Evolutionary conservation across 2,888 invertebrate species (phyloP), one percentile per base, ranked within the genome.

Genomic region (Pollenia griseotomentosa): DNA sequence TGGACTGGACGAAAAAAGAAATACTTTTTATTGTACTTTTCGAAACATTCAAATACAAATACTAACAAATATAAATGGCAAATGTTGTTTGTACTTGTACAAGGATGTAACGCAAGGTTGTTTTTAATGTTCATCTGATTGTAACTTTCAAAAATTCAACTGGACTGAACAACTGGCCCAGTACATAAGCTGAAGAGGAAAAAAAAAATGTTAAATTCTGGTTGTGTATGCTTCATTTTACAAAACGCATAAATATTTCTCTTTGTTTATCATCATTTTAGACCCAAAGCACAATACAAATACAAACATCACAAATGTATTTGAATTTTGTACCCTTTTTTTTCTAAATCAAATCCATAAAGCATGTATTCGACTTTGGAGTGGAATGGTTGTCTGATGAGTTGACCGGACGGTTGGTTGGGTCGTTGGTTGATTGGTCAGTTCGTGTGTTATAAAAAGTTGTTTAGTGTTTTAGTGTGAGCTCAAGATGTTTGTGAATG

Each of bases 221-320:
- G 33, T 33, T 33, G 33, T 33, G 63, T 55, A 74, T 86, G 83
- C 80, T 71, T 77, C 59, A 77, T 81, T 86, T 81, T 77, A 83
- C 71, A 86, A 80, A 85, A 85, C 79, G 86, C 88, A 88, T 88
- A 89, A 89, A 89, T 89, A 89, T 88, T 86, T 85, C 87, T 80
- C 85, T 89, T 89, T 89, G 86, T 88, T 86, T 79, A 80, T 85
- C 85, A 79, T 87, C 79, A 79, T 70, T 84, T 84, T 61, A 70
- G 78, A 57, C 57, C 74, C 68, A 57, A 83, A 77, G 65, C 40
- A 48, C 55, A 55, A 73, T 46, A 66, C 66, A 84, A 77, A 75
- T 10, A 55, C 55, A 71, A 63, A 61, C 57, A 68, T 51, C n/a
- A 33, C 59, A 82, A 74, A 83, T 77, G 46, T 71, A 61, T 75